These are phyloP conservation scores for Arion vulgaris DNA, from an alignment of 1,140 invertebrate genomes.

Conservation along the genomic window DNA sequence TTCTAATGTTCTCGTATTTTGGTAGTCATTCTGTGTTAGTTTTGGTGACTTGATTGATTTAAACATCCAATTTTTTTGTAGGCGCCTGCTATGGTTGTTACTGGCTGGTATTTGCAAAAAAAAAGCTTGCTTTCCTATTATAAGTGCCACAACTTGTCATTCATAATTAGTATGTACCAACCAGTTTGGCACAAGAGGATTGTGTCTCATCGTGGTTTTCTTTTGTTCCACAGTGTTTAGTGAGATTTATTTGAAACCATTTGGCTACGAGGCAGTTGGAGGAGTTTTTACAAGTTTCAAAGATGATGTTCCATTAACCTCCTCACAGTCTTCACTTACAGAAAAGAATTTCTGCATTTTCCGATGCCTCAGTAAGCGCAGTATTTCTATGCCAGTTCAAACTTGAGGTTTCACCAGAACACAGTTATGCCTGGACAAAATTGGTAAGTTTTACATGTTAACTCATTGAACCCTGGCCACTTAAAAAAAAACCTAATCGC, in stretches of 20 bases:
- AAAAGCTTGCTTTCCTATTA: too few species aligned
- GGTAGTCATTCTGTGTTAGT: too few species aligned
- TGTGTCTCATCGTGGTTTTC: neutral
- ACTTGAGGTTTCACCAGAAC: slow-evolving; percentile 53
- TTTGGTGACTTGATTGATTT: too few species aligned
- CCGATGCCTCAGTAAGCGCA: slow-evolving; percentile 39
- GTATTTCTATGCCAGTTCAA: slow-evolving; percentile 57
- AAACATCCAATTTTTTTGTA: too few species aligned
- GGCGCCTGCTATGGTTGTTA: too few species aligned
- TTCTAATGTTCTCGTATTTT: too few species aligned
- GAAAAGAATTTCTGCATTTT: slow-evolving; percentile 61
- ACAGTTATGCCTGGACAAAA: slow-evolving; percentile 57
- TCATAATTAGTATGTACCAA: too few species aligned
- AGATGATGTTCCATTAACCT: slow-evolving; percentile 42
- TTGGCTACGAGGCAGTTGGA: slow-evolving; percentile 50
- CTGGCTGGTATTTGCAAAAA: too few species aligned
- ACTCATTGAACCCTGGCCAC: too few species aligned
- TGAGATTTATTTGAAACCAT: slow-evolving; percentile 50
- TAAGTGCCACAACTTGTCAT: too few species aligned
- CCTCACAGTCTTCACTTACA: slow-evolving; percentile 44
- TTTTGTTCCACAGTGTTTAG: slow-evolving; percentile 55
- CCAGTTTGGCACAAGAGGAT: too few species aligned
- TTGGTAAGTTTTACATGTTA: slow-evolving; percentile 54
- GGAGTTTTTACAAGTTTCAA: slow-evolving; percentile 54
- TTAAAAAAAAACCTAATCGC: too few species aligned